phyloP scores from a whole-genome alignment of 2,113 vertebrate genomes.

The Burhinus bistriatus region DNA sequence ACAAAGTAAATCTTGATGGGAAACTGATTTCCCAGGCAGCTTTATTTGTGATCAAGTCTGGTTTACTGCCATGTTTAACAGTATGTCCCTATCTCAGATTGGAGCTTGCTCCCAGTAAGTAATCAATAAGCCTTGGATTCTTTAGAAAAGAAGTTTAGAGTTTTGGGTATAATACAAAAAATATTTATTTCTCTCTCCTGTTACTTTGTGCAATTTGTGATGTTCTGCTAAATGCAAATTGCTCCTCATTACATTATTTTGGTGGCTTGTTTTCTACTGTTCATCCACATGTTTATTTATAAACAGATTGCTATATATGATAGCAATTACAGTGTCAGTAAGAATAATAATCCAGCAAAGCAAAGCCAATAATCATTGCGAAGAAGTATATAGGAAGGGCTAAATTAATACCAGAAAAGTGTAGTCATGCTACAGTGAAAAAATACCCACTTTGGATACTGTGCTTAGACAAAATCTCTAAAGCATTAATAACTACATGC shows the following conservation, averaged over 20 bases:
- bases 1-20: background rate
- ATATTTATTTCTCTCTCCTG: background rate
- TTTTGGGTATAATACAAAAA: background rate
- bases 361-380: background rate
- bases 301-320: slow-evolving; percentile 38
- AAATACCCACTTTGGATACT: background rate
- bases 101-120: background rate
- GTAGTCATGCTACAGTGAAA: background rate
- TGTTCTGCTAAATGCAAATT: slow-evolving; percentile 45
- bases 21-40: background rate
- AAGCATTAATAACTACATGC: background rate
- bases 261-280: slow-evolving; percentile 23
- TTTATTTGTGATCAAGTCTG: background rate
- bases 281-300: slow-evolving; percentile 47
- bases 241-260: slow-evolving; percentile 40
- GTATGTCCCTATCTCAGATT: background rate
- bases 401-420: slow-evolving; percentile 9
- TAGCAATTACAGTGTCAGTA: slow-evolving; percentile 31
- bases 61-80: background rate
- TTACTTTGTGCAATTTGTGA: background rate
- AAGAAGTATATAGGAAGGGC: background rate
- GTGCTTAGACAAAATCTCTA: background rate
- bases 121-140: background rate
- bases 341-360: slow-evolving; percentile 29
- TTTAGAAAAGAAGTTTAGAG: background rate